A percentile compares a stretch with the other conserved stretches of the same genome.
Conservation (phyloP, 2,888 invertebrate genomes). For the Synergus japonicus region DNA sequence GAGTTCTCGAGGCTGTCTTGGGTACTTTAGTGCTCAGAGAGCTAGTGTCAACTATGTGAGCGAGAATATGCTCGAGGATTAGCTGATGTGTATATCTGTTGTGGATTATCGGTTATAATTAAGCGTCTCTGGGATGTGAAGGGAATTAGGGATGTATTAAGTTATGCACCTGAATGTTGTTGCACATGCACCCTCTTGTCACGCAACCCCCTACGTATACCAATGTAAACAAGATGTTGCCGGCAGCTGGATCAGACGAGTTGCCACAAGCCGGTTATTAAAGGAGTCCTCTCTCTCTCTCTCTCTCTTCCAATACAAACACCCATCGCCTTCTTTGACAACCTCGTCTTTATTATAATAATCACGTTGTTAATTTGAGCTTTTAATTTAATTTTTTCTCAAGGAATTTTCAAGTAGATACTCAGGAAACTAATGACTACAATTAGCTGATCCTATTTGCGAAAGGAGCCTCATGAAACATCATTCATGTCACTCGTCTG, state of each 20-base stretch:
- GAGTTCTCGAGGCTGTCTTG: constrained; percentile 5
- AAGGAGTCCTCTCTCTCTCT: not conserved
- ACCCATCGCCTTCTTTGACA: too few species aligned
- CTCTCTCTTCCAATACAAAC: too few species aligned
- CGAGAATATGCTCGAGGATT: constrained; percentile 28
- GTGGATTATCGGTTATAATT: constrained; percentile 60
- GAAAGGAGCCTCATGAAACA: constrained; percentile 1
- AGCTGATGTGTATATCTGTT: constrained; percentile 52
- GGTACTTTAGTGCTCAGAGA: constrained; percentile 26
- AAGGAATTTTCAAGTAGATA: too few species aligned
- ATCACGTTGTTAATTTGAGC: not conserved
- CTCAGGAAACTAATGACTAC: too few species aligned
- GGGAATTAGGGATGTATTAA: constrained; percentile 53
- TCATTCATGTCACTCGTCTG: not conserved
- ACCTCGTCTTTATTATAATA: not conserved
- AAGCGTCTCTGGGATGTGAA: constrained; percentile 46
- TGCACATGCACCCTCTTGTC: constrained; percentile 60
- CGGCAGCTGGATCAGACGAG: constrained; percentile 58
- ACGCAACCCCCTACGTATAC: constrained; percentile 51
- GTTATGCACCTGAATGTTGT: constrained; percentile 69
- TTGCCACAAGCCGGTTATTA: constrained; percentile 2
- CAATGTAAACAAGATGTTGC: constrained; percentile 64
- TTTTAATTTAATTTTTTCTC: too few species aligned
- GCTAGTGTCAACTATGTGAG: constrained; percentile 38
- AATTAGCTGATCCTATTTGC: not conserved